Percentiles rank a stretch among this genome's conserved stretches.
phyloP scores from a whole-genome alignment of 2,888 invertebrate species.

The Azorinus chamasolen region DNA sequence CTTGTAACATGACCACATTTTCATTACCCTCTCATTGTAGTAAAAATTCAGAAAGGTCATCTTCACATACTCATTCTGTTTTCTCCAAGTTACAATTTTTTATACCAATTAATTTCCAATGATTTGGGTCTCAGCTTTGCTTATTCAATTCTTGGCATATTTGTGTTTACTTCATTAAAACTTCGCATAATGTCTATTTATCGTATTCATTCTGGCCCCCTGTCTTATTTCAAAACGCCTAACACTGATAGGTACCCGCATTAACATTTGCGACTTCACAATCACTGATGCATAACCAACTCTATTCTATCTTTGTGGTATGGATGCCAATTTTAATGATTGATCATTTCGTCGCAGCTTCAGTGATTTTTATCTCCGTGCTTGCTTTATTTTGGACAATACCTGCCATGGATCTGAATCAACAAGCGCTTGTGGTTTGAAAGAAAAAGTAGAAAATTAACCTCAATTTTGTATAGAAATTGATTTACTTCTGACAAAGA shows the following conservation, averaged over 20 bases:
- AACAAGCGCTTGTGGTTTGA: conserved; percentile 29
- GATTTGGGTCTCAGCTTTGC: conserved; percentile 3
- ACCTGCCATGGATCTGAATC: conserved; percentile 53
- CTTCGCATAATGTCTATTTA: conserved; percentile 42
- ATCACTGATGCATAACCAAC: conserved; percentile 37
- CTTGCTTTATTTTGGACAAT: conserved; percentile 52
- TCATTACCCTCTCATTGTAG: no score
- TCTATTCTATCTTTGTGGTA: conserved; percentile 40
- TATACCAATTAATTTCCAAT: conserved; percentile 38
- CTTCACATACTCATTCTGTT: background rate
- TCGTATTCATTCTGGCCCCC: conserved; percentile 29
- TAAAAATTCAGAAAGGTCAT: background rate
- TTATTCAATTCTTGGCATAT: conserved; percentile 25
- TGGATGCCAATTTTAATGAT: conserved; percentile 52
- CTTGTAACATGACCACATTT: no score
- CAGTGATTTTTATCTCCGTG: conserved; percentile 53
- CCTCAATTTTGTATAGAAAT: conserved; percentile 40
- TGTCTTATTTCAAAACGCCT: conserved; percentile 25
- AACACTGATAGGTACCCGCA: conserved; percentile 42
- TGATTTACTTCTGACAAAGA: conserved; percentile 51
- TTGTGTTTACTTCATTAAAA: conserved; percentile 21
- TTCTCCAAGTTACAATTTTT: conserved; percentile 26
- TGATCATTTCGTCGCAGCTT: conserved; percentile 54
- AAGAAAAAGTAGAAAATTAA: conserved; percentile 40
- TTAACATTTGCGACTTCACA: conserved; percentile 37